These are phyloP conservation scores for western clawed frog (Xenopus tropicalis) DNA, from an alignment of 2,113 vertebrate species.

Conservation along the genomic window UCB_Xtro_10.0 CM004448.2:67106501-67107000, in stretches of 20 bases:
- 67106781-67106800: constrained; percentile 43
- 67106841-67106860: constrained; percentile 41
- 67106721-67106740: constrained; percentile 63
- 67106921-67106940: constrained; percentile 48
- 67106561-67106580: constrained; percentile 59
- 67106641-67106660: constrained; percentile 52
- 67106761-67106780: constrained; percentile 56
- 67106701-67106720: constrained; percentile 61
- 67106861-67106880: constrained; percentile 50
- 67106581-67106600: constrained; percentile 48
- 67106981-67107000: not conserved
- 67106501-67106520: constrained; percentile 61
- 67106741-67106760: constrained; percentile 60
- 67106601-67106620: constrained; percentile 52
- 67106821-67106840: constrained; percentile 32
- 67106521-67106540: constrained; percentile 59
- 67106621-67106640: constrained; percentile 53
- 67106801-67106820: constrained; percentile 47
- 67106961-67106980: not conserved
- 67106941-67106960: constrained; percentile 47
- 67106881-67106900: constrained; percentile 45
- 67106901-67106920: constrained; percentile 53
- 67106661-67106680: constrained; percentile 57
- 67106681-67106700: constrained; percentile 61
- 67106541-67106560: constrained; percentile 56